phyloP scores from a whole-genome alignment of 2,797 vertebrate genomes.

The Propithecus deckenii region DNA sequence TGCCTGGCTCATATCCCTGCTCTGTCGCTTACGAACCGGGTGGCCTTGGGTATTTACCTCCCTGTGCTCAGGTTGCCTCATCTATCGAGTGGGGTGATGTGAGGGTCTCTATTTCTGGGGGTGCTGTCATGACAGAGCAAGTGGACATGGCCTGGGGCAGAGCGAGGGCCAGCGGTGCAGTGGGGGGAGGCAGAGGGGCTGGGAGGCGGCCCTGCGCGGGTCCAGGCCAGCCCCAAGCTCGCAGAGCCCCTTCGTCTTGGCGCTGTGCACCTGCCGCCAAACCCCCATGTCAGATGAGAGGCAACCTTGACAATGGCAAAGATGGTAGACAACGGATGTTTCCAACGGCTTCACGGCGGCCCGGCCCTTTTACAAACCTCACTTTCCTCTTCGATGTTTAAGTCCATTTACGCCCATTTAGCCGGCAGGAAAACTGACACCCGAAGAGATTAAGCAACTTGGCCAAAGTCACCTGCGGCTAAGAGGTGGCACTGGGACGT shows the following conservation, averaged over 20 bases:
- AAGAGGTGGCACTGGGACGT: neutral
- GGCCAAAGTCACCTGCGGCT: accelerated
- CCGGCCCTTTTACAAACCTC: accelerated
- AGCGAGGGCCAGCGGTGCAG: neutral
- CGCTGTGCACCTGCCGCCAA: accelerated
- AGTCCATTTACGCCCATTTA: accelerated
- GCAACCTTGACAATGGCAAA: accelerated
- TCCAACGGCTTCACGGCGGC: accelerated
- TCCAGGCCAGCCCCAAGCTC: neutral
- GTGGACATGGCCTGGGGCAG: accelerated
- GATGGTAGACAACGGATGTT: accelerated
- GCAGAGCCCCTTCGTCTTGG: accelerated
- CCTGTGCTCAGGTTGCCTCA: accelerated
- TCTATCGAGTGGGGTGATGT: accelerated
- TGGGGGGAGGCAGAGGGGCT: accelerated
- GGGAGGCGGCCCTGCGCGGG: accelerated
- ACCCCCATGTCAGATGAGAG: too few relatives aligned
- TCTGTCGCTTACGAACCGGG: accelerated
- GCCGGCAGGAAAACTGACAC: neutral
- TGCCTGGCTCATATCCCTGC: neutral
- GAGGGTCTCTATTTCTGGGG: too few relatives aligned
- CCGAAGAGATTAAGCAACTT: neutral
- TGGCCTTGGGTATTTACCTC: too few relatives aligned
- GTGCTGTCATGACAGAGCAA: accelerated
- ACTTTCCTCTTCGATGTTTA: accelerated